Percentiles rank a stretch among this genome's conserved stretches.
phyloP scores from a whole-genome alignment of 1,140 invertebrate species.

The Bombus sibiricus region DNA sequence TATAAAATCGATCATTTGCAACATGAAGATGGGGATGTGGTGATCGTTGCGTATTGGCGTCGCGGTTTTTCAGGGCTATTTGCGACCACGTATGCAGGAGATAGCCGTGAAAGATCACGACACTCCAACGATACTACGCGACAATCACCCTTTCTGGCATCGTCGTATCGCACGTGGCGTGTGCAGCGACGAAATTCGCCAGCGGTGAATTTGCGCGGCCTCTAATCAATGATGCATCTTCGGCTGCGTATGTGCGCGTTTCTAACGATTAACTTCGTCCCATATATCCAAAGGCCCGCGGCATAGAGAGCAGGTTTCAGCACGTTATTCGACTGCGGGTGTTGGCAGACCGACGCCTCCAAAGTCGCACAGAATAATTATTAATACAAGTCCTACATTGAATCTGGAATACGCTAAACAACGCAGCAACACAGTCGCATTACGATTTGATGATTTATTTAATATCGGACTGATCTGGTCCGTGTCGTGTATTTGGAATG shows the following conservation, averaged over 20 bases:
- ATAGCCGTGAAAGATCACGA: no score
- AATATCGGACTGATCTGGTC: slow-evolving; percentile 41
- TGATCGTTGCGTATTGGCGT: neutral
- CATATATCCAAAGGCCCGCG: slow-evolving; percentile 53
- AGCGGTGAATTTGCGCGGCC: slow-evolving; percentile 42
- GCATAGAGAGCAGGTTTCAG: slow-evolving; percentile 24
- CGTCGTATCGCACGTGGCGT: neutral
- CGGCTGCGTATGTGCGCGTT: slow-evolving; percentile 3
- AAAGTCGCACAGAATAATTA: slow-evolving; percentile 58
- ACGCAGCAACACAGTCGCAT: slow-evolving; percentile 56
- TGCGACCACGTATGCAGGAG: no score
- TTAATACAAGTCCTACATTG: slow-evolving; percentile 59
- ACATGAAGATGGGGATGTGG: no score
- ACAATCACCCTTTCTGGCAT: no score
- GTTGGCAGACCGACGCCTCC: slow-evolving; percentile 8
- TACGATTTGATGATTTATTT: slow-evolving; percentile 60
- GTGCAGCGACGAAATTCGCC: neutral
- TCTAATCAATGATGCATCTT: slow-evolving; percentile 64
- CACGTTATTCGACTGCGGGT: slow-evolving; percentile 19
- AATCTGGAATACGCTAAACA: slow-evolving; percentile 59
- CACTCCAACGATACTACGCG: no score
- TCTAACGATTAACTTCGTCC: slow-evolving; percentile 44
- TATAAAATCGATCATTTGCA: neutral
- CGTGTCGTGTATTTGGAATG: neutral
- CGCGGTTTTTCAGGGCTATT: neutral